Evolutionary conservation across 2,113 vertebrate species (phyloP).

Genomic region (Plestiodon gilberti): DNA sequence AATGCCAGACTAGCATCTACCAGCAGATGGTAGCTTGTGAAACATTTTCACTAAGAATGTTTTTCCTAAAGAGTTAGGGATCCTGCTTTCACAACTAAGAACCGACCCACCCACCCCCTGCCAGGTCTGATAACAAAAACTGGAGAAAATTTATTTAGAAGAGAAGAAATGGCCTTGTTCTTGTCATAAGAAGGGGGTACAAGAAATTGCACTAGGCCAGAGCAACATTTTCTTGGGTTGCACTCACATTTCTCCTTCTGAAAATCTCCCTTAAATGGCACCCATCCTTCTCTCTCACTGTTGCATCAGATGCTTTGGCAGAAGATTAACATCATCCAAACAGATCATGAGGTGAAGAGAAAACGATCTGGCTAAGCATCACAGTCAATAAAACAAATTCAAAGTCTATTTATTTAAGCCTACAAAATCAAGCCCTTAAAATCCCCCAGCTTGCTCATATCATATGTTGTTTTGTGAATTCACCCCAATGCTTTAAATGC

Average conservation of each 20-base stretch:
- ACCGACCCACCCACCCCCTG: slow-evolving; percentile 24
- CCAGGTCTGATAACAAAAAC: slow-evolving; percentile 29
- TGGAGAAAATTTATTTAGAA: slow-evolving; percentile 8
- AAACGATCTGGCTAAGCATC: slow-evolving; percentile 75
- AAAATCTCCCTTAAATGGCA: slow-evolving; percentile 28
- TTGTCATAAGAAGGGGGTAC: slow-evolving; percentile 29
- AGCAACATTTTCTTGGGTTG: slow-evolving; percentile 43
- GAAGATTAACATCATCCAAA: slow-evolving; percentile 57
- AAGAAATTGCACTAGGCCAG: slow-evolving; percentile 46
- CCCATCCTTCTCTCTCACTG: background rate
- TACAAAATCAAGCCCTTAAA: slow-evolving; percentile 75
- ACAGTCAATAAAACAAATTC: slow-evolving; percentile 61
- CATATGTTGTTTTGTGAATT: slow-evolving; percentile 49
- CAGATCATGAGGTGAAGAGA: slow-evolving; percentile 63
- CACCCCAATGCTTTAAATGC: slow-evolving; percentile 59
- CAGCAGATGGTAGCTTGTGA: slow-evolving; percentile 66
- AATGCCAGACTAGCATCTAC: slow-evolving; percentile 73
- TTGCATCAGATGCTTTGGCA: slow-evolving; percentile 29
- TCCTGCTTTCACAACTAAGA: slow-evolving; percentile 39
- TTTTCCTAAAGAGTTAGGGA: slow-evolving; percentile 52
- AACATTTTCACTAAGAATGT: slow-evolving; percentile 54
- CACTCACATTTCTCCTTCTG: slow-evolving; percentile 40
- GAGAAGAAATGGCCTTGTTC: slow-evolving; percentile 11
- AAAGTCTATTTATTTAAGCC: slow-evolving; percentile 11
- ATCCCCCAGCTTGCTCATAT: slow-evolving; percentile 57